These are phyloP conservation scores for Falco berigora DNA, from an alignment of 2,797 vertebrate genomes.

Conservation along the genomic window DNA sequence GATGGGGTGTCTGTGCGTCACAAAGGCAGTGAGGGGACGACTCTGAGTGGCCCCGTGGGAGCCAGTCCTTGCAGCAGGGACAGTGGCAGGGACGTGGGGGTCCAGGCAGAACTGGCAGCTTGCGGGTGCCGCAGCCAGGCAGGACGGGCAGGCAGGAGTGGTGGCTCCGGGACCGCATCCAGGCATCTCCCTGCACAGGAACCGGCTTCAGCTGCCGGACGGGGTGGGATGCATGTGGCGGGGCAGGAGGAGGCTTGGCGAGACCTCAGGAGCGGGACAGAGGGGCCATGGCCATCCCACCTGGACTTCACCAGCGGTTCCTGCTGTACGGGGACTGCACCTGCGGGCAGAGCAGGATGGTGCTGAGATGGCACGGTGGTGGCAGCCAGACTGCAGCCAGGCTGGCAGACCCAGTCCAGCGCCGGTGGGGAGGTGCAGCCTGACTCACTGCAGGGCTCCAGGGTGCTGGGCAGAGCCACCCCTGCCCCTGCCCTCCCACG, in stretches of 20 bases:
- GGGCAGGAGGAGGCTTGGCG: neutral
- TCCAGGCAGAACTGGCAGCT: neutral
- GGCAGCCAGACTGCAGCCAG: rapidly evolving
- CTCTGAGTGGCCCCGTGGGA: neutral
- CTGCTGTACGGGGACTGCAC: constrained; percentile 67
- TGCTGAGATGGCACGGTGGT: rapidly evolving
- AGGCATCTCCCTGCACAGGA: neutral
- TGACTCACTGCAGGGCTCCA: neutral
- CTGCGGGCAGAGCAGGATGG: constrained; percentile 43
- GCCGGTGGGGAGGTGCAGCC: rapidly evolving
- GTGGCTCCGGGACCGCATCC: neutral
- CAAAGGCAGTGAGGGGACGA: neutral
- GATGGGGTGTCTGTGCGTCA: neutral
- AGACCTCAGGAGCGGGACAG: neutral
- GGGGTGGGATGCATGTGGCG: neutral
- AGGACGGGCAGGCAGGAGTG: neutral
- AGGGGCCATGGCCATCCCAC: neutral
- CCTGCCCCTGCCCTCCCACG: neutral
- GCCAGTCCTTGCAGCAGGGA: neutral
- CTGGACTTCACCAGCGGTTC: constrained; percentile 64
- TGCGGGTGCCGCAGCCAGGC: neutral
- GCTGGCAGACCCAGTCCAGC: neutral
- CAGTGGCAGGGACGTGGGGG: neutral
- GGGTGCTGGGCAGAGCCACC: neutral
- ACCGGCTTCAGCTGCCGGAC: neutral